Evolutionary conservation across 1,140 invertebrate genomes (phyloP).

Genomic region (Drosophila equinoxialis): DNA sequence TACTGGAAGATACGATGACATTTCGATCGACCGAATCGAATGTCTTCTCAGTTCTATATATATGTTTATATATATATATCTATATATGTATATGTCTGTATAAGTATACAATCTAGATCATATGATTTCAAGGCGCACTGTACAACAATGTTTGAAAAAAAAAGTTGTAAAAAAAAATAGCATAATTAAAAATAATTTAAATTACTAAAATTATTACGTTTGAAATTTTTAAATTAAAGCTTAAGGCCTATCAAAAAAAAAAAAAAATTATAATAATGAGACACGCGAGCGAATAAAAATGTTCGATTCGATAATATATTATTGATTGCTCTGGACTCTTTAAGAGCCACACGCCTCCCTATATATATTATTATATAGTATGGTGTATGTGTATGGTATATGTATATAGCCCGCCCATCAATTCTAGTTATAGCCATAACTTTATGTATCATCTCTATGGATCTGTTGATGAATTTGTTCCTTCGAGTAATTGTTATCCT

Average conservation of each 20-base stretch:
- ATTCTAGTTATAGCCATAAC: constrained; percentile 5
- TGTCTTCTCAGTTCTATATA: constrained; percentile 30
- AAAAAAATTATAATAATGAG: constrained; percentile 7
- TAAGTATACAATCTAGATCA: constrained; percentile 41
- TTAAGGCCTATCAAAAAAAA: constrained; percentile 53
- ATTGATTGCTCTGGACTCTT: constrained; percentile 41
- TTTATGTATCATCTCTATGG: background rate
- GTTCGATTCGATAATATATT: constrained; percentile 23
- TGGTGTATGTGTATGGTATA: background rate
- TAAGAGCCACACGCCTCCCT: constrained; percentile 38
- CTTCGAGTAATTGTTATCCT: background rate
- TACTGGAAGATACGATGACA: constrained; percentile 69
- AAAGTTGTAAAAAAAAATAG: background rate
- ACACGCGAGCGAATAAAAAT: constrained; percentile 12
- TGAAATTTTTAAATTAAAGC: constrained; percentile 50
- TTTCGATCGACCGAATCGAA: constrained; percentile 50
- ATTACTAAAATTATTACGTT: constrained; percentile 64
- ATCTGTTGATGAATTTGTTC: constrained; percentile 1
- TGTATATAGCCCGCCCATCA: constrained; percentile 5
- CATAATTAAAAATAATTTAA: constrained; percentile 58
- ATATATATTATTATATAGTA: background rate
- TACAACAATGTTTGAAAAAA: constrained; percentile 62
- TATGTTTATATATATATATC: constrained; percentile 32
- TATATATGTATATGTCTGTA: constrained; percentile 13
- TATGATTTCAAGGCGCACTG: constrained; percentile 61